Evolutionary conservation across 2,888 invertebrate genomes (phyloP).

Genomic region (Aquatica leii): DNA sequence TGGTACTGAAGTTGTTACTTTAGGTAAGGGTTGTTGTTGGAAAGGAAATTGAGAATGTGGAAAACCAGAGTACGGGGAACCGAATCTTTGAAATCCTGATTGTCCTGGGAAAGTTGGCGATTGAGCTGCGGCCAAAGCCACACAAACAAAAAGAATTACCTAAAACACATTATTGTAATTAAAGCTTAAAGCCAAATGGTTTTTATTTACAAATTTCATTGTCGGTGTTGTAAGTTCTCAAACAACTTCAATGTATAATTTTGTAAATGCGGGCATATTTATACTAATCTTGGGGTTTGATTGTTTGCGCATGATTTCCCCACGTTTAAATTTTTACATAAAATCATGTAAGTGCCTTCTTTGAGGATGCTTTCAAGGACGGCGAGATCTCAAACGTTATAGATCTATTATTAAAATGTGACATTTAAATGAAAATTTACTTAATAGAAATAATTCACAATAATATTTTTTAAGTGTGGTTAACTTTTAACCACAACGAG

Average conservation of each 20-base stretch:
- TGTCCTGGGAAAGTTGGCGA: too few species aligned
- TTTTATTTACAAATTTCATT: slow-evolving; percentile 3
- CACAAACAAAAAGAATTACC: background rate
- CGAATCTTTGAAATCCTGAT: too few species aligned
- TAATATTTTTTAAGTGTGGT: too few species aligned
- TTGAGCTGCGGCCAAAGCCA: background rate
- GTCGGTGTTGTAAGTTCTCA: slow-evolving; percentile 1
- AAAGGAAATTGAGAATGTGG: too few species aligned
- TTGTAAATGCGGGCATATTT: background rate
- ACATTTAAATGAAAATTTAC: slow-evolving; percentile 7
- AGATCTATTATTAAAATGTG: slow-evolving; percentile 4
- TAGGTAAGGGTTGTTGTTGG: background rate
- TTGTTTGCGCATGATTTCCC: background rate
- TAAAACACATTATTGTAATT: background rate
- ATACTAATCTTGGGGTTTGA: background rate
- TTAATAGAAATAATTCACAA: too few species aligned
- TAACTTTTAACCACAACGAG: too few species aligned
- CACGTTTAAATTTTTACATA: background rate
- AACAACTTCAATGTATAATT: background rate
- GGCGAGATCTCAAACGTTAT: background rate
- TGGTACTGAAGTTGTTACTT: background rate
- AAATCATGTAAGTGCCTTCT: background rate
- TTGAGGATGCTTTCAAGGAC: slow-evolving; percentile 7
- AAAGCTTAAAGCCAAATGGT: background rate
- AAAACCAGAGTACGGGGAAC: too few species aligned